phyloP scores from a whole-genome alignment of 2,888 invertebrate genomes.

The Psylliodes chrysocephalus region DNA sequence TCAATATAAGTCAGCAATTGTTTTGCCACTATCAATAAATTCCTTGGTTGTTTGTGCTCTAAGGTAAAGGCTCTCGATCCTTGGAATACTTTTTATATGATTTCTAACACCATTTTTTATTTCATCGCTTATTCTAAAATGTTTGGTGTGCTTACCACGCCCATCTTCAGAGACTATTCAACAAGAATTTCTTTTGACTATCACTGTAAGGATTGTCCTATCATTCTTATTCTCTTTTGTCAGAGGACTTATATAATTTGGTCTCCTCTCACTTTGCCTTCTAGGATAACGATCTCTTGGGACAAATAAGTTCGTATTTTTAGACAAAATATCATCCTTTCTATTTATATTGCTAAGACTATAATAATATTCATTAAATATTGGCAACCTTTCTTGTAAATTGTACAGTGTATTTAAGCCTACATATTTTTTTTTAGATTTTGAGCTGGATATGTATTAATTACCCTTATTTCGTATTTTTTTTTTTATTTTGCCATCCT shows the following conservation, averaged over 20 bases:
- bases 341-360: constrained; percentile 12
- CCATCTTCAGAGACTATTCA: constrained; percentile 2
- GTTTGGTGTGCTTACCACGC: constrained; percentile 8
- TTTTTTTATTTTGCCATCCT: background rate
- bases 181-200: background rate
- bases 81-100: constrained; percentile 21
- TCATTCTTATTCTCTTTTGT: background rate
- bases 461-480: constrained; percentile 10
- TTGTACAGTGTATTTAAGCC: background rate
- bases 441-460: constrained; percentile 8
- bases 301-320: constrained; percentile 9
- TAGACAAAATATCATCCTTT: constrained; percentile 16
- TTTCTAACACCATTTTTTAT: constrained; percentile 4
- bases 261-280: constrained; percentile 15
- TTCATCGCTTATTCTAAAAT: constrained; percentile 1
- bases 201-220: constrained; percentile 8
- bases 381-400: constrained; percentile 1
- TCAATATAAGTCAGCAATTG: constrained; percentile 10
- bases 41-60: constrained; percentile 8
- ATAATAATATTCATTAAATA: constrained; percentile 18
- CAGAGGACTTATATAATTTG: background rate
- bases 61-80: constrained; percentile 21
- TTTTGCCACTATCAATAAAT: constrained; percentile 20
- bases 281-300: constrained; percentile 12
- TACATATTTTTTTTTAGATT: constrained; percentile 8